phyloP scores from a whole-genome alignment of 2,113 vertebrate species.

The Macrotis lagotis region DNA sequence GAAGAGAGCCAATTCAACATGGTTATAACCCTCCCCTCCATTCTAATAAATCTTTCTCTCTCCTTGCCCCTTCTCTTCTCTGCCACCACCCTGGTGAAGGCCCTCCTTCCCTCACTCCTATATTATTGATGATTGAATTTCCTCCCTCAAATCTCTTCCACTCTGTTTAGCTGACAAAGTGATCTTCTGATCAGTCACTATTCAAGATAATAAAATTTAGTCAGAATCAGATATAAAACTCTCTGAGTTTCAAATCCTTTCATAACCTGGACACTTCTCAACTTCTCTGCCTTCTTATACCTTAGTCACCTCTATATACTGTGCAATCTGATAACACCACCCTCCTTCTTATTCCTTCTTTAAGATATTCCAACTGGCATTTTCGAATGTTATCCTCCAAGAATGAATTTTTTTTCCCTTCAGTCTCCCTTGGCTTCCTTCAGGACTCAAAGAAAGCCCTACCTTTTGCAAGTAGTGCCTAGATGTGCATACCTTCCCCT shows the following conservation, averaged over 20 bases:
- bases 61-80: neutral
- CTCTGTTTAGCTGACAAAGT: neutral
- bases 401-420: neutral
- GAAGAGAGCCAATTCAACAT: neutral
- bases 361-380: neutral
- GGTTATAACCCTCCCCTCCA: neutral
- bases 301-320: neutral
- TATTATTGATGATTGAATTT: neutral
- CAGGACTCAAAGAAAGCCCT: neutral
- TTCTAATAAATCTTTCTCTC: neutral
- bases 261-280: neutral
- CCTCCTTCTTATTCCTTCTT: neutral
- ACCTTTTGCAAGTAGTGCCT: neutral
- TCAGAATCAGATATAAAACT: neutral
- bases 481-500: neutral
- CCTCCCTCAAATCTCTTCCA: neutral
- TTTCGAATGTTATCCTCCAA: neutral
- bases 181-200: neutral
- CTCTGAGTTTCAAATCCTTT: neutral
- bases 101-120: neutral
- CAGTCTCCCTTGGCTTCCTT: neutral
- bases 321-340: neutral
- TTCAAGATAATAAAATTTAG: neutral
- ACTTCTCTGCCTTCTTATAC: neutral
- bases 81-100: neutral